A percentile compares a stretch with the other conserved stretches of the same genome.
phyloP scores from a whole-genome alignment of 2,113 vertebrate genomes.

The Passer domesticus region DNA sequence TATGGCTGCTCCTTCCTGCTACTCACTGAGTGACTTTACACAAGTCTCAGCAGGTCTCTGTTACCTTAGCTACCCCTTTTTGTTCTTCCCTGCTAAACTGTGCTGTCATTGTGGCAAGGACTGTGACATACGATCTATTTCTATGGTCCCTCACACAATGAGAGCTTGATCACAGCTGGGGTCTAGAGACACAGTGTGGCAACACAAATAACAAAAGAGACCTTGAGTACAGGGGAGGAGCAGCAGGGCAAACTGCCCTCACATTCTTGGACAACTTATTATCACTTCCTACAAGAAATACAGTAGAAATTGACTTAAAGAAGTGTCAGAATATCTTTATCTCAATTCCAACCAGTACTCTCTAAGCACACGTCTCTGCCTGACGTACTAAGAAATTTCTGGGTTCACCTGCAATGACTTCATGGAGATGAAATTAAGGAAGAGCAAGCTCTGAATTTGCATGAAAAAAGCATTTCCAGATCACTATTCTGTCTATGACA shows the following conservation, averaged over 20 bases:
- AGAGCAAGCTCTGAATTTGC: background rate
- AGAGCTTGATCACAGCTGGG: background rate
- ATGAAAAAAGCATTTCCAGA: background rate
- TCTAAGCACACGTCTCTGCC: background rate
- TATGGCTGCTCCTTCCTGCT: background rate
- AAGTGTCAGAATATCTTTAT: background rate
- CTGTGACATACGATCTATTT: background rate
- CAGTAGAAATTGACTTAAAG: background rate
- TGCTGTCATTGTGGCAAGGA: background rate
- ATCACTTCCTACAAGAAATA: background rate
- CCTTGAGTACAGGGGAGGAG: background rate
- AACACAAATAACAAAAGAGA: slow-evolving; percentile 7
- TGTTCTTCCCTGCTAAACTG: background rate
- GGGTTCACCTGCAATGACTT: background rate
- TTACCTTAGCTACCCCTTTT: slow-evolving; percentile 16
- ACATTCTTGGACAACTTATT: background rate
- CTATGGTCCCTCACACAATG: background rate
- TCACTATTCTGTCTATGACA: background rate
- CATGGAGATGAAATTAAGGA: background rate
- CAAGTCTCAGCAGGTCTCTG: background rate
- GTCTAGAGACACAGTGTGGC: background rate
- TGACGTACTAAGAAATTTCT: background rate
- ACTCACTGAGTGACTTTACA: background rate
- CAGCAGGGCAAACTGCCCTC: background rate
- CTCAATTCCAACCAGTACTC: background rate